Evolutionary conservation across 1,140 invertebrate species (phyloP).

Genomic region (Procambarus virginalis): DNA sequence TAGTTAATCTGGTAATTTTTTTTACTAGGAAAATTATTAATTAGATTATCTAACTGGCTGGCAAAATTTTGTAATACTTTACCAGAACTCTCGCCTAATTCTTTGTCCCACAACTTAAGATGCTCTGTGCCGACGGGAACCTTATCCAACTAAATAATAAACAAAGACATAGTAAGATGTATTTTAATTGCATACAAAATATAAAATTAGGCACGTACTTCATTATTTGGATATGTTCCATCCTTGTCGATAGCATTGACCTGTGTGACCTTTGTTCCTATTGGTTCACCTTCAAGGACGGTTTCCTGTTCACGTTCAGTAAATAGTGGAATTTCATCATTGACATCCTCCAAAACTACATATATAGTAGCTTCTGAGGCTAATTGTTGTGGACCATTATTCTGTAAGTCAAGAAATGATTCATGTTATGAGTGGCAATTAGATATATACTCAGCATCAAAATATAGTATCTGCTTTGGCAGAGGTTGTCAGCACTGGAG

Average conservation of each 20-base stretch:
- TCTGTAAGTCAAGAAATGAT: slow-evolving; percentile 77
- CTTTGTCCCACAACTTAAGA: too few relatives aligned
- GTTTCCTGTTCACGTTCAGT: slow-evolving; percentile 95
- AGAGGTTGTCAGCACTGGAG: too few relatives aligned
- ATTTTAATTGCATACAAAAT: too few relatives aligned
- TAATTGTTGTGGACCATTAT: slow-evolving; percentile 95
- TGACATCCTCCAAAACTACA: slow-evolving; percentile 95
- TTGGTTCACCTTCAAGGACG: slow-evolving; percentile 93
- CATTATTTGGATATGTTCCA: slow-evolving; percentile 94
- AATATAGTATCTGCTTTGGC: too few relatives aligned
- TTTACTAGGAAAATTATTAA: too few relatives aligned
- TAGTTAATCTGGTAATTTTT: too few relatives aligned
- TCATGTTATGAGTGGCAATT: too few relatives aligned
- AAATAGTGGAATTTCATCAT: slow-evolving; percentile 96
- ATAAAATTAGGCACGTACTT: slow-evolving; percentile 78
- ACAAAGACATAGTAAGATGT: neutral
- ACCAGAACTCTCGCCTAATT: too few relatives aligned
- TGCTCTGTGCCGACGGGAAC: too few relatives aligned
- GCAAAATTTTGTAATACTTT: too few relatives aligned
- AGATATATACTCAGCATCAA: too few relatives aligned
- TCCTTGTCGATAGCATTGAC: slow-evolving; percentile 97
- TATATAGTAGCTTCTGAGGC: slow-evolving; percentile 94
- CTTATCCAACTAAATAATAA: neutral
- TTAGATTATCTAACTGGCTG: too few relatives aligned
- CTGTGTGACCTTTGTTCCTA: slow-evolving; percentile 95